Evolutionary conservation across 2,113 vertebrate species (phyloP).

Genomic region (Grammomys surdaster): DNA sequence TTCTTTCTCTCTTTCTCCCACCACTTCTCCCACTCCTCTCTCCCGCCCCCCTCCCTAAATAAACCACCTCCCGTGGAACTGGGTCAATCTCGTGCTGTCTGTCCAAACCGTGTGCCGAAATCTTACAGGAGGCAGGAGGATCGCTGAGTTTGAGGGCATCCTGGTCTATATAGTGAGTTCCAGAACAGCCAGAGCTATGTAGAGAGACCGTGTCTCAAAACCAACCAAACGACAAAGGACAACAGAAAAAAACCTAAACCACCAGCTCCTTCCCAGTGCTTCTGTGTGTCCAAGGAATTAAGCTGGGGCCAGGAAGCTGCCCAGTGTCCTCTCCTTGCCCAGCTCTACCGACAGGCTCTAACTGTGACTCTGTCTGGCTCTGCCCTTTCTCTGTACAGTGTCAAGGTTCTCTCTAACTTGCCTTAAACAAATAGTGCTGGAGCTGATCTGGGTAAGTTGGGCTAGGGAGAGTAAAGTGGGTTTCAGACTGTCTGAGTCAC

Average conservation of each 20-base stretch:
- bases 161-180: not conserved
- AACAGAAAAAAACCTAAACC: not conserved
- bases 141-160: not conserved
- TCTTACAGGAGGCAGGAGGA: not conserved
- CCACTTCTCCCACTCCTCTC: no score
- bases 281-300: slow-evolving; percentile 46
- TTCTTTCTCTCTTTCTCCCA: no score
- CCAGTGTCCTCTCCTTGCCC: not conserved
- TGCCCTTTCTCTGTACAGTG: no score
- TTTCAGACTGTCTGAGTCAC: not conserved
- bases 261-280: not conserved
- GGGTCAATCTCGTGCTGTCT: no score
- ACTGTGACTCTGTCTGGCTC: not conserved
- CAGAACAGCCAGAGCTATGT: not conserved
- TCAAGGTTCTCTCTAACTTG: not conserved
- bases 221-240: not conserved
- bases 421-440: not conserved
- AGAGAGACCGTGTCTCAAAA: not conserved
- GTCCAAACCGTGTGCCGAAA: no score
- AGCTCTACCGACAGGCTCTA: not conserved
- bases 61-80: no score
- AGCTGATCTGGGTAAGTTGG: no score
- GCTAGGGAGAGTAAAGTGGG: not conserved
- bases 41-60: no score
- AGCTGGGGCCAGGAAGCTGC: not conserved